A percentile compares a stretch with the other conserved stretches of the same genome.
Evolutionary conservation across 2,888 invertebrate species (phyloP).

Genomic region (Chloroclysta siterata): DNA sequence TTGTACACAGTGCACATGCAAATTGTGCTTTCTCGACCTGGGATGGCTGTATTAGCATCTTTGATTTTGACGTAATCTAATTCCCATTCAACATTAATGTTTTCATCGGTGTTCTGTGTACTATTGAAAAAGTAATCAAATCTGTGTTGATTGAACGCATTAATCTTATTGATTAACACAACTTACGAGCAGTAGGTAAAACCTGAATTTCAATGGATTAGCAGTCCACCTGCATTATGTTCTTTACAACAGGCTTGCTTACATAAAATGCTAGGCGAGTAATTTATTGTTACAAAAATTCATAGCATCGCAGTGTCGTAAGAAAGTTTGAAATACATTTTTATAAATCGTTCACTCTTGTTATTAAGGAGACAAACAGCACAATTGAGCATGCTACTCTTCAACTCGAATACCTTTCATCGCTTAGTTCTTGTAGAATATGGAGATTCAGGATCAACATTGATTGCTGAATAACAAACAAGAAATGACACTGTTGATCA

Average conservation of each 20-base stretch:
- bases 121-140: background rate
- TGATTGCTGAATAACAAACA: conserved; percentile 52
- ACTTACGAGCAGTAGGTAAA: conserved; percentile 9
- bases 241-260: conserved; percentile 29
- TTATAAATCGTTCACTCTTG: conserved; percentile 7
- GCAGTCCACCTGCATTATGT: conserved; percentile 35
- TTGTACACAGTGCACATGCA: background rate
- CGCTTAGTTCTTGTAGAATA: conserved; percentile 55
- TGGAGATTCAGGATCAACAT: conserved; percentile 55
- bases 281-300: background rate
- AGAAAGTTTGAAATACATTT: background rate
- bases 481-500: conserved; percentile 46
- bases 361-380: conserved; percentile 36
- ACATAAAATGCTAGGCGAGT: conserved; percentile 30
- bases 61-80: background rate
- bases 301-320: conserved; percentile 1
- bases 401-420: conserved; percentile 67
- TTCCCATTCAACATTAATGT: background rate
- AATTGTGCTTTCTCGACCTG: background rate
- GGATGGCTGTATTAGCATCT: background rate
- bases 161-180: conserved; percentile 26
- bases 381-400: conserved; percentile 47
- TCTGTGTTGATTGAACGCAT: conserved; percentile 19
- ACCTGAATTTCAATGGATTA: conserved; percentile 43
- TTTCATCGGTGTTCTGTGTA: background rate